Evolutionary conservation across 2,888 invertebrate genomes (phyloP), one percentile per base, ranked within the genome.

Genomic region (Zygothrica quintamaculata): DNA sequence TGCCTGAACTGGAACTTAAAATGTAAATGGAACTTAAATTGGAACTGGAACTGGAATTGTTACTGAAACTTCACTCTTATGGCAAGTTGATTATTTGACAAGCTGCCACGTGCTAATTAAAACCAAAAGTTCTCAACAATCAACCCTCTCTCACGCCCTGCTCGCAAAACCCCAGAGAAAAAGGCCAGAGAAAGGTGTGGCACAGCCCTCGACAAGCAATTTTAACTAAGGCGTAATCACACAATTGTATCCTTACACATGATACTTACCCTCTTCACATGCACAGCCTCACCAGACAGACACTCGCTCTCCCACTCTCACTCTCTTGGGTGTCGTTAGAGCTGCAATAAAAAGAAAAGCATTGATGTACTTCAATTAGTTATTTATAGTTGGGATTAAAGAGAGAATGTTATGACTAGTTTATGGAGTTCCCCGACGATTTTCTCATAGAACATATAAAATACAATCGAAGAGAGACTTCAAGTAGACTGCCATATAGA

Each of bases 351-450:
- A 51, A 50, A 65, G 66, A 51, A 50, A 64, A 53, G 58, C 65
- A 69, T 80, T 65, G 36, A 58, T 58, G 58, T 70, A 84, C 81
- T 77, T 77, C 66, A 84, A 80, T 84, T 84, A 84, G 61, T 61
- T 72, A 60, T 61, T 43, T 51, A 53, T 48, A 44, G 53, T 31
- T 44, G 39, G 18, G 18, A 2, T 5, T 22, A 22, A 22, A 22
- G 18, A 22, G 18, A 11, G 43, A 8, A 26, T 52, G 3, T 13
- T 31, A 7, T 16, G 25, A 39, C 37, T 18, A 18, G 11, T 3
- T 22, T 37, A 9, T 26, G 16, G 26, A 1, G 8, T 33, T 50
- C 36, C n/a, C 5, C 6, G 16, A 15, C 5, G 8, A 37, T 6
- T 37, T 37, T 9, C n/a, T 3, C n/a, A 16, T 37, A 37, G 16